A percentile compares a stretch with the other conserved stretches of the same genome.
Evolutionary conservation across 2,797 vertebrate genomes (phyloP).

Genomic region (Thalassophryne amazonica): DNA sequence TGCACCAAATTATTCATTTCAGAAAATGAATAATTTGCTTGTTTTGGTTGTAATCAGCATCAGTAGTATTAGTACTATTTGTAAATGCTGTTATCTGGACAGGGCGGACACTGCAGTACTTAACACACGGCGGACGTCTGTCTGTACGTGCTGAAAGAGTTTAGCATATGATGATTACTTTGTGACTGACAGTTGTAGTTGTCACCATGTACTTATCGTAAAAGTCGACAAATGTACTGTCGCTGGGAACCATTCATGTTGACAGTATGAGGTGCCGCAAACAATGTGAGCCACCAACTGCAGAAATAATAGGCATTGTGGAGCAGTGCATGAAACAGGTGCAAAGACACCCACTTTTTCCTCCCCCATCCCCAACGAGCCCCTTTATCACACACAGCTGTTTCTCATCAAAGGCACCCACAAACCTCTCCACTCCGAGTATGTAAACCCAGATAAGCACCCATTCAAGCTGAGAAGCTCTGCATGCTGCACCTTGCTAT

Average conservation of each 20-base stretch:
- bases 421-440: constrained; percentile 83
- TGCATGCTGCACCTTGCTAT: constrained; percentile 70
- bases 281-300: constrained; percentile 33
- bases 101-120: too few relatives aligned
- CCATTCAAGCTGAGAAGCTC: constrained; percentile 83
- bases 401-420: constrained; percentile 88
- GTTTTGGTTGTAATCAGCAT: too few relatives aligned
- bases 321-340: constrained; percentile 90
- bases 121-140: too few relatives aligned
- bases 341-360: constrained; percentile 88
- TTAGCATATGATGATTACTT: too few relatives aligned
- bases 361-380: constrained; percentile 81
- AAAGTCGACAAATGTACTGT: not conserved
- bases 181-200: not conserved
- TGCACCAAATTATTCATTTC: too few relatives aligned
- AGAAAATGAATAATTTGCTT: too few relatives aligned
- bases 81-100: too few relatives aligned
- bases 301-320: constrained; percentile 93
- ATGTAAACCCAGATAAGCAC: constrained; percentile 84
- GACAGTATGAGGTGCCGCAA: constrained; percentile 76
- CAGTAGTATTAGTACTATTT: too few relatives aligned
- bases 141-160: too few relatives aligned
- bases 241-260: constrained; percentile 73
- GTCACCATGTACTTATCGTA: not conserved
- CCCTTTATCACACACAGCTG: constrained; percentile 91